Conservation (phyloP, 2,113 vertebrate genomes). For the Bubo scandiacus region DNA sequence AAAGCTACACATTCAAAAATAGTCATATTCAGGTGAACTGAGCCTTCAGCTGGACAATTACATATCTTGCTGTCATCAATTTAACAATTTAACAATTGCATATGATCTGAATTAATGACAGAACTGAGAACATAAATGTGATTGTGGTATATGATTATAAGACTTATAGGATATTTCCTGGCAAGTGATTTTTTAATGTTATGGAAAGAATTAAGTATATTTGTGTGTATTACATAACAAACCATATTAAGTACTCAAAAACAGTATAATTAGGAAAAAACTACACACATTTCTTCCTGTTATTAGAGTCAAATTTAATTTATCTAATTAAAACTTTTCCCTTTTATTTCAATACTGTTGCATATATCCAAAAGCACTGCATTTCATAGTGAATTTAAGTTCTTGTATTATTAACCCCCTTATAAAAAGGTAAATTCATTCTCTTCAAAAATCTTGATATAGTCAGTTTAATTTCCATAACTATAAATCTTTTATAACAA, state of each 20-base stretch:
- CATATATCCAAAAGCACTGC: neutral
- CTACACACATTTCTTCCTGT: neutral
- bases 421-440: constrained; percentile 28
- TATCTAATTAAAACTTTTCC: neutral
- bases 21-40: neutral
- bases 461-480: constrained; percentile 53
- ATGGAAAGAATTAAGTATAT: neutral
- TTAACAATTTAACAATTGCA: neutral
- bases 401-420: constrained; percentile 40
- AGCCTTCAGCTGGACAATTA: neutral
- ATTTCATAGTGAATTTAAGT: constrained; percentile 32
- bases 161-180: neutral
- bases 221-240: neutral
- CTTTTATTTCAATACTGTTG: neutral
- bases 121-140: neutral
- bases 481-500: constrained; percentile 55
- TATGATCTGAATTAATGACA: neutral
- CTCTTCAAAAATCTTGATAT: constrained; percentile 46
- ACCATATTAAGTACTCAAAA: neutral
- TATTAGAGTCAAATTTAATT: neutral
- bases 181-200: neutral
- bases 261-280: neutral
- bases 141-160: neutral
- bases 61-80: neutral
- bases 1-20: neutral